Base-by-base conservation (phyloP, 2,888 invertebrate genomes). In the Apomyelois bistriatella region DNA sequence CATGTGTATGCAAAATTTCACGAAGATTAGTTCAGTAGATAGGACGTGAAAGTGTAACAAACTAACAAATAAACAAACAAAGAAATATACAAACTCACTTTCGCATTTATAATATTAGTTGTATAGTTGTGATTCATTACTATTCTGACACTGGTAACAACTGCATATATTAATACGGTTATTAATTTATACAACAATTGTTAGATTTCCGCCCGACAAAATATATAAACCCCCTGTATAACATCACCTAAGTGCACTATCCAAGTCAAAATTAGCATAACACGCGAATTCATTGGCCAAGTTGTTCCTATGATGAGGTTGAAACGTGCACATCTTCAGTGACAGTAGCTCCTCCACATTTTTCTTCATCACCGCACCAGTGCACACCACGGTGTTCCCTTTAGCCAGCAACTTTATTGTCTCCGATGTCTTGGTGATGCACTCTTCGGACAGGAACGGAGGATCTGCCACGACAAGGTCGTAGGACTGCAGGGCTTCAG, bases 381-480 rank as follows among this genome's bases (percentile, higher is more conserved):
- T 98, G 71, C 98, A 98, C 6, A 99, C 88, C 1, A 98, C 92
- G 28, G 98, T 93, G 74, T 95, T 95, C 8, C 92, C 91, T 74
- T 94, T 95, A 0, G 93, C 82, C 51, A 99, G 77, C 64, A 93
- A 92, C 62, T 93, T 94, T 1, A 98, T 93, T 0, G 97, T 97
- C 54, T 93, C 84, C 0, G 96, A 92, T 0, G 95, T 95, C 88
- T 98, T 98, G 0, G 93, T 92, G 47, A 98, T 91, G 80, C 99
- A 99, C 76, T 98, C 98, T 64, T 97, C 95, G 0, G 98, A 95
- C 1, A 99, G 90, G 82, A 98, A 99, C 0, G 99, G 99, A 0
- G 99, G 99, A 86, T 99, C 99, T 0, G 95, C 97, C 52, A 99
- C 91, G 0, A 99, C 95, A 17, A 99, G 75, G 80, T 98, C 96